These are phyloP conservation scores for Tetranychus truncatus DNA, from an alignment of 2,888 invertebrate genomes.

Conservation along the genomic window DNA sequence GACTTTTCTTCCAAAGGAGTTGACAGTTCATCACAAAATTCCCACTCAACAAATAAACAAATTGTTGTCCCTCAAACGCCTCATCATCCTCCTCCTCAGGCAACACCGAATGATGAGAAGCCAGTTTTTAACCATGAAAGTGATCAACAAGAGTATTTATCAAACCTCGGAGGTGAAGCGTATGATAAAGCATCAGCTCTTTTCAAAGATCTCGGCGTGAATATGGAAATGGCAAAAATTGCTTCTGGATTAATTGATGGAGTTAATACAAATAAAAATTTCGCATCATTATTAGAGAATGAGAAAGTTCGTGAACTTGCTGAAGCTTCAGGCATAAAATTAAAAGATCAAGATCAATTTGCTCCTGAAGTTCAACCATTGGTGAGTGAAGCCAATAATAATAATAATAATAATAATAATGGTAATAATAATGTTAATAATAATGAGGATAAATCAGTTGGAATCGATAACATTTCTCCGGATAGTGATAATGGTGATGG, in stretches of 20 bases:
- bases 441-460: too few species aligned
- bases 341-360: background rate
- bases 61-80: background rate
- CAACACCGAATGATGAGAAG: background rate
- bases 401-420: background rate
- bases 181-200: background rate
- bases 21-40: background rate
- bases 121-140: background rate
- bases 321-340: background rate
- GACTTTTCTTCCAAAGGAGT: background rate
- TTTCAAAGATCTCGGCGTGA: background rate
- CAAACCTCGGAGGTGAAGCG: background rate
- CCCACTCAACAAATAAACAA: background rate
- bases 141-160: background rate
- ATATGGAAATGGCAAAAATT: conserved; percentile 4
- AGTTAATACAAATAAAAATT: background rate
- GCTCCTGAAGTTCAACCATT: conserved; percentile 5
- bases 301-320: background rate
- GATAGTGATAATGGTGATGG: background rate
- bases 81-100: background rate
- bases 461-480: too few species aligned
- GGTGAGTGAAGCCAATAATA: background rate
- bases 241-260: conserved; percentile 3
- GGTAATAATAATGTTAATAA: too few species aligned
- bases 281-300: conserved; percentile 1